These are phyloP conservation scores for Adrianichthys oophorus DNA, from an alignment of 2,797 vertebrate genomes.

Conservation along the genomic window DNA sequence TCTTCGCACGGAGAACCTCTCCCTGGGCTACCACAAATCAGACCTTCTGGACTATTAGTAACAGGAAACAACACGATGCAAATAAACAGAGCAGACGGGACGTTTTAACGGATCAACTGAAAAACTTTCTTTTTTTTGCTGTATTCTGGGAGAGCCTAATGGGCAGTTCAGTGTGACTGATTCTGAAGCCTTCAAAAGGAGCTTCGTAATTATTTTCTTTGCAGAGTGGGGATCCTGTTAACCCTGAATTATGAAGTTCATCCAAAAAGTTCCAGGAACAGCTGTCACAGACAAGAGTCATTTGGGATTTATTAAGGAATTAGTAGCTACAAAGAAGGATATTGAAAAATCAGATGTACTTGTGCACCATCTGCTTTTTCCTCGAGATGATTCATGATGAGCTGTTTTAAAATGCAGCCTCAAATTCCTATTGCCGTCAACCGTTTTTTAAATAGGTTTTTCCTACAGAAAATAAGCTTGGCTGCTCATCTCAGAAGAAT, in stretches of 20 bases:
- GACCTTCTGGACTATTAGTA: slow-evolving; percentile 34
- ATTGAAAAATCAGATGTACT: slow-evolving; percentile 7
- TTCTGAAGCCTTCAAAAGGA: slow-evolving; percentile 7
- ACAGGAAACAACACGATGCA: slow-evolving; percentile 45
- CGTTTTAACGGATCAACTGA: slow-evolving; percentile 13
- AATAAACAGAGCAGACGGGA: slow-evolving; percentile 34
- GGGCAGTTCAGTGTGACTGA: slow-evolving; percentile 11
- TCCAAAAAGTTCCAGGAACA: slow-evolving; percentile 12
- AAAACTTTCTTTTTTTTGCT: slow-evolving; percentile 8
- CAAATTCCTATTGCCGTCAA: neutral
- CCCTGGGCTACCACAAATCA: slow-evolving; percentile 25
- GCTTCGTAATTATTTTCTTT: slow-evolving; percentile 12
- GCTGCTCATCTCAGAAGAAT: no score
- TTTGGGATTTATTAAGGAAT: slow-evolving; percentile 12
- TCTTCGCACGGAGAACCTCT: slow-evolving; percentile 19
- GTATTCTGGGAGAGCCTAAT: slow-evolving; percentile 13
- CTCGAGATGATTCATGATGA: neutral
- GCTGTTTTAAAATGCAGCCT: slow-evolving; percentile 4
- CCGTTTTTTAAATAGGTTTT: no score
- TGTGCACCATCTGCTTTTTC: slow-evolving; percentile 3
- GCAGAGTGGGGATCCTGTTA: slow-evolving; percentile 1
- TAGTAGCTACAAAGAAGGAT: neutral
- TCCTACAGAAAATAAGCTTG: no score
- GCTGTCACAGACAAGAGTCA: slow-evolving; percentile 1
- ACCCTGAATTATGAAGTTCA: neutral